Conservation (phyloP, 1,140 invertebrate species). For the Patella vulgata region DNA sequence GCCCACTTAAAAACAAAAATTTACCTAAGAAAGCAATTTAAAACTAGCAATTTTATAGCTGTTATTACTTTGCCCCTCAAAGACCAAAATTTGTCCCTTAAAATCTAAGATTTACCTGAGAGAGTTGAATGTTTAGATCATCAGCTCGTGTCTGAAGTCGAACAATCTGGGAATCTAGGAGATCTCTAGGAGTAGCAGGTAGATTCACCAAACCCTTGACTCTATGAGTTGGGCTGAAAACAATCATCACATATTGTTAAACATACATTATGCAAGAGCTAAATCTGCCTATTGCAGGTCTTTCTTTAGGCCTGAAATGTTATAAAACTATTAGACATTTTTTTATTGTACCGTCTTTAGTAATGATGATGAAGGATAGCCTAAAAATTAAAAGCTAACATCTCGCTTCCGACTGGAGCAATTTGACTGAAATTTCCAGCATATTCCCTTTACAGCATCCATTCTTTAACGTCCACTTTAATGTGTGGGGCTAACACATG, state of each 20-base stretch:
- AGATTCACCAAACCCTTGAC: neutral
- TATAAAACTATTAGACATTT: neutral
- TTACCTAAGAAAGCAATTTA: neutral
- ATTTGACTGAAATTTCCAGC: too few relatives aligned
- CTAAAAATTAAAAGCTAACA: neutral
- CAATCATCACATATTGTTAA: neutral
- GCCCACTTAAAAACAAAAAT: neutral
- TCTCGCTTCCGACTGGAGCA: neutral
- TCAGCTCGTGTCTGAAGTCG: conserved; percentile 50
- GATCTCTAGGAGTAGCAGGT: conserved; percentile 40
- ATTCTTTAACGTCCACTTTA: neutral
- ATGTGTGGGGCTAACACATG: too few relatives aligned
- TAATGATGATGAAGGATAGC: neutral
- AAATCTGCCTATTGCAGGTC: too few relatives aligned
- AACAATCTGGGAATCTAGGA: conserved; percentile 51
- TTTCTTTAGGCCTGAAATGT: too few relatives aligned
- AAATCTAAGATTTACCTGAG: conserved; percentile 39
- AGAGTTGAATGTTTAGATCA: conserved; percentile 46
- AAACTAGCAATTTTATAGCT: conserved; percentile 2
- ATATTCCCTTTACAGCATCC: neutral
- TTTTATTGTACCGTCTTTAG: neutral
- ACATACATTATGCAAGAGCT: too few relatives aligned
- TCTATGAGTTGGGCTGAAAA: conserved; percentile 12
- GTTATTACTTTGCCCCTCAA: too few relatives aligned
- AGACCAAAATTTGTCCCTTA: neutral